Base-by-base conservation (phyloP, 2,888 invertebrate species). In the Neelides folsomi region DNA sequence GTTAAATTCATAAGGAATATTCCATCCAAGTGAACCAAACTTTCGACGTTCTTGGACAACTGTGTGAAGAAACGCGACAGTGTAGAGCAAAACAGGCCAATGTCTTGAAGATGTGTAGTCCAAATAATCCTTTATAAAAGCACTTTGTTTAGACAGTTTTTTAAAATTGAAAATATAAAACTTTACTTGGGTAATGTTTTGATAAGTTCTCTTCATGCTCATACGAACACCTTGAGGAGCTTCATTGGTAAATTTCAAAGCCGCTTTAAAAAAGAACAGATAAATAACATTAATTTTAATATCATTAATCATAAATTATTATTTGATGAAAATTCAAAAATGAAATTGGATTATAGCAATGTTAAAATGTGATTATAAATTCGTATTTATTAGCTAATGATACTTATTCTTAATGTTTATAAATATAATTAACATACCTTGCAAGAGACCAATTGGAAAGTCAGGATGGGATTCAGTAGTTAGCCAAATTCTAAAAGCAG, bases 191-290 rank as follows among this genome's bases (percentile, higher is more conserved):
- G 84, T 86, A 10, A 92, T 80, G 45, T 77, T 76, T 71, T 90
- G 89, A 68, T 94, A 95, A 0, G 94, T 94, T 68, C 94, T 78
- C 70, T 89, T 92, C 73, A 95, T 77, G 68, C 92, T 92, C 10
- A 93, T 93, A 65, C 86, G 75, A 61, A 94, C 89, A 8, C 93
- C 95, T 75, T 92, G 90, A 0, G 95, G 94, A 12, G 94, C 94
- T 72, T 95, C 95, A 69, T 94, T 94, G 1, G 95, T 95, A 68
- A 92, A 95, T 72, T 95, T 95, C 54, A 95, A 90, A 5, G 90
- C 88, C 80, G 89, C 87, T 79, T n/a, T n/a, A n/a, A n/a, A n/a
- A n/a, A n/a, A n/a, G n/a, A n/a, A n/a, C n/a, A n/a, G n/a, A n/a
- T n/a, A n/a, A n/a, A n/a, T n/a, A n/a, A n/a, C n/a, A n/a, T n/a